Base-by-base conservation (phyloP, 2,888 invertebrate genomes). In the Molorchus minor region DNA sequence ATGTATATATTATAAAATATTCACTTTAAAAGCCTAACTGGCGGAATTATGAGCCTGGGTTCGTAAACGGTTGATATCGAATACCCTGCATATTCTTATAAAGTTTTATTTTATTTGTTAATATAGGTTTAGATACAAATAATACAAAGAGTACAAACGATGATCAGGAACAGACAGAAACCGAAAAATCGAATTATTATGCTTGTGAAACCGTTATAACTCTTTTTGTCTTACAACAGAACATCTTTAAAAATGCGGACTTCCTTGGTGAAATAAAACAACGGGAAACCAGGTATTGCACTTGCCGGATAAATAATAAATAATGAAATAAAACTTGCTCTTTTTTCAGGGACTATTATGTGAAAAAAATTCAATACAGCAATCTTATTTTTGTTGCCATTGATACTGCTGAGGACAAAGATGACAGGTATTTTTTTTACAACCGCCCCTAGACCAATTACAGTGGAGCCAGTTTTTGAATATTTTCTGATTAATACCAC, bases 341-440 rank as follows among this genome's bases (percentile, higher is more conserved):
- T 58, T 25, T 53, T 75, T 79, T 62, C 65, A 83, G 87, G 53
- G 86, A 86, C 2, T 92, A 89, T 77, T 88, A 87, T 79, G 86
- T 91, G 0, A 86, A 90, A 65, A 85, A 87, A 73, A 87, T 94
- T 30, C 87, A 88, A 0, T 86, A 89, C 71, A 92, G 92, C 16
- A 94, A 94, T 81, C 81, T 94, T 57, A 75, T 94, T 25, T 80
- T 94, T 62, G 85, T 94, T 43, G 90, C 92, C 10, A 86, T 93
- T 2, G 85, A 91, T 72, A 61, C 58, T n/a, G 62, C 68, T 7
- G 15, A 62, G 10, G 49, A 54, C 15, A 52, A 45, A 13, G 46
- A 57, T 4, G 41, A 51, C 1, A 58, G 62, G 62, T 79, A 80
- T 41, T 79, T 77, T n/a, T 47, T 77, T 85, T 46, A 82, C 81